Conservation (phyloP, 2,113 vertebrate genomes). For the Aegotheles bennettii region DNA sequence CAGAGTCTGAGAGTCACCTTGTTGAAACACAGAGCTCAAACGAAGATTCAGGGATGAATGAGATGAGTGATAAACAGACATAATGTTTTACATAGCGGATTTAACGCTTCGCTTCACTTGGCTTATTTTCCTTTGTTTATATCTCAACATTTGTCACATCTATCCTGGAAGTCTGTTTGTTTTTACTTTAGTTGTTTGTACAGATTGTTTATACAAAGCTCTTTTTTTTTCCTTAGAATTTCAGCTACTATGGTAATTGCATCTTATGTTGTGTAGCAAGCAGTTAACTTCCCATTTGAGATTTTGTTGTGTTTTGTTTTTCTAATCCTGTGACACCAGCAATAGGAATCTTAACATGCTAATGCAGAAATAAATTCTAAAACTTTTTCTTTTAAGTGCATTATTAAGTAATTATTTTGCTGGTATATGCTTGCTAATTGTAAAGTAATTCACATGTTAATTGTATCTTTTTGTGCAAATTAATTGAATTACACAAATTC, state of each 20-base stretch:
- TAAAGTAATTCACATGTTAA: not conserved
- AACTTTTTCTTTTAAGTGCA: not conserved
- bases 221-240: not conserved
- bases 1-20: conserved; percentile 61
- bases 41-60: conserved; percentile 69
- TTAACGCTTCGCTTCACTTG: conserved; percentile 20
- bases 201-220: conserved; percentile 31
- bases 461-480: conserved; percentile 38
- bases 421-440: not conserved
- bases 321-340: not conserved
- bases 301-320: not conserved
- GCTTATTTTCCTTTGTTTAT: not conserved
- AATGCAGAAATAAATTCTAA: not conserved
- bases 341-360: not conserved
- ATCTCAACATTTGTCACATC: conserved; percentile 27
- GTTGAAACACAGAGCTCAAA: conserved; percentile 62
- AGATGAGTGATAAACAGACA: conserved; percentile 39
- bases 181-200: not conserved
- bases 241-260: not conserved
- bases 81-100: not conserved
- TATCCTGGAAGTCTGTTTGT: not conserved
- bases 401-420: conserved; percentile 20
- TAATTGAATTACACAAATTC: conserved; percentile 20
- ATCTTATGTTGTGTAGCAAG: not conserved
- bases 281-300: not conserved